Conservation (phyloP, 2,113 vertebrate species). For the Zapus hudsonius region DNA sequence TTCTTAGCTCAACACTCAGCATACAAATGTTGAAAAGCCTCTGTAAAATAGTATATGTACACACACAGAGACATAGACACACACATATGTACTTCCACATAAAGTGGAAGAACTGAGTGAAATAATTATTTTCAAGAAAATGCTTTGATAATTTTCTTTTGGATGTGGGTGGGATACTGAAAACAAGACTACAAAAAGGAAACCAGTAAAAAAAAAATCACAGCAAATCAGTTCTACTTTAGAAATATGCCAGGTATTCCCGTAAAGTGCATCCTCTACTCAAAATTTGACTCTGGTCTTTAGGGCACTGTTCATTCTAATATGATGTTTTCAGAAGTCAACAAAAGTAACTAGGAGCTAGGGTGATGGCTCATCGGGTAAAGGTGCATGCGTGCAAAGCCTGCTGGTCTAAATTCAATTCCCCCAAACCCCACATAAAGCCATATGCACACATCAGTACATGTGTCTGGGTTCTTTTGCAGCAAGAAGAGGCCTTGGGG, state of each 20-base stretch:
- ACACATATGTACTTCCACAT: not conserved
- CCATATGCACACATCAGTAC: not conserved
- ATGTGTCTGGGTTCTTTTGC: no score
- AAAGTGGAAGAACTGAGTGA: not conserved
- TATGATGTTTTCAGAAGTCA: not conserved
- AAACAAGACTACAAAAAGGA: not conserved
- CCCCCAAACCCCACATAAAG: not conserved
- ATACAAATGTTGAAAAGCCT: conserved; percentile 25
- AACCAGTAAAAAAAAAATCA: not conserved
- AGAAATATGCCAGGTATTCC: not conserved
- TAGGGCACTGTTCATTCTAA: not conserved
- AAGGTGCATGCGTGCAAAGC: no score
- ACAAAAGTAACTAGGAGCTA: not conserved
- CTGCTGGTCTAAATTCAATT: no score
- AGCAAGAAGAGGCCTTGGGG: no score
- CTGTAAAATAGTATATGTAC: not conserved
- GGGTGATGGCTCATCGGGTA: no score
- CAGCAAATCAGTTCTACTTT: not conserved
- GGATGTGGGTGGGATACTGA: not conserved
- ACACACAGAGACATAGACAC: no score
- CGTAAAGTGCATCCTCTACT: not conserved
- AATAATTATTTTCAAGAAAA: not conserved
- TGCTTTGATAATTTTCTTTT: not conserved
- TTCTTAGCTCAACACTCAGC: not conserved
- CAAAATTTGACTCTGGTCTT: not conserved